phyloP scores from a whole-genome alignment of 2,888 invertebrate genomes.

The Machimus rusticus region DNA sequence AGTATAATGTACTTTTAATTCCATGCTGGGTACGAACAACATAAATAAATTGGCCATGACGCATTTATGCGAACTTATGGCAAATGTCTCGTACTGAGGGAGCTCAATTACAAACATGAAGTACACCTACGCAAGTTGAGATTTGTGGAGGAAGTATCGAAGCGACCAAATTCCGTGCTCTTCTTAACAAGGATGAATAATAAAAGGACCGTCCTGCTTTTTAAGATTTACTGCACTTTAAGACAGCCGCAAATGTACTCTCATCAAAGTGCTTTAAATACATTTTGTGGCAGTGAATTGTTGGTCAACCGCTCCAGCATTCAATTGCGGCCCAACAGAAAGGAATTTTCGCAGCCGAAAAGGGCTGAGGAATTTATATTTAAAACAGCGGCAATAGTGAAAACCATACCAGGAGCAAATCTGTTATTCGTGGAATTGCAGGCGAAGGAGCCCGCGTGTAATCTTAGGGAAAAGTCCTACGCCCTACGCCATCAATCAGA shows the following conservation, averaged over 20 bases:
- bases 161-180: background rate
- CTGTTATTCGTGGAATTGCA: background rate
- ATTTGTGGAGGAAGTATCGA: background rate
- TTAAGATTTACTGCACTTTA: background rate
- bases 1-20: constrained; percentile 3
- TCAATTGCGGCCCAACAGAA: background rate
- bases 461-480: background rate
- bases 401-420: background rate
- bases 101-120: background rate
- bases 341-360: background rate
- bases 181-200: background rate
- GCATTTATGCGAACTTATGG: background rate
- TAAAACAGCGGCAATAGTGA: background rate
- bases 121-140: background rate
- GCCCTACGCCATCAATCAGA: background rate
- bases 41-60: background rate
- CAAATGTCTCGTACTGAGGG: background rate
- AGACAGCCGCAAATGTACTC: background rate
- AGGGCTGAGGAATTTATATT: background rate
- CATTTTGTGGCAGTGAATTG: background rate
- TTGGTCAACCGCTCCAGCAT: background rate
- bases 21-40: constrained; percentile 4
- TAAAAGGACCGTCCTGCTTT: background rate
- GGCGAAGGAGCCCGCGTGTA: background rate
- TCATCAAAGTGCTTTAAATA: background rate